phyloP scores from a whole-genome alignment of 2,888 invertebrate genomes.

The Acleris cristana region DNA sequence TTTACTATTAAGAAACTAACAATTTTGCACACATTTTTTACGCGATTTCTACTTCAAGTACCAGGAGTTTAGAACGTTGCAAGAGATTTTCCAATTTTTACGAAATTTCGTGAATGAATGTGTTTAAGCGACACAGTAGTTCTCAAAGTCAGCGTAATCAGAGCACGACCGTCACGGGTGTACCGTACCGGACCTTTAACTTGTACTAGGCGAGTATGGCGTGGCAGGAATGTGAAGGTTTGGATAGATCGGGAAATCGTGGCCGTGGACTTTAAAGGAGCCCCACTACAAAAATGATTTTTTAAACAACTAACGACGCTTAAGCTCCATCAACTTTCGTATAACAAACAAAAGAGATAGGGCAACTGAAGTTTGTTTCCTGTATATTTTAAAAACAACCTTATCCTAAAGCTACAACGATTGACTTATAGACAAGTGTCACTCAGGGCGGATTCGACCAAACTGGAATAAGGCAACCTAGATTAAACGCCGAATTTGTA shows the following conservation, averaged over 20 bases:
- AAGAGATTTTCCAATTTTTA: conserved; percentile 22
- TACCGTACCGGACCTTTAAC: conserved; percentile 42
- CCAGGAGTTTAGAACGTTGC: background rate
- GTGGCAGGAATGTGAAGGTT: conserved; percentile 4
- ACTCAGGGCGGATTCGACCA: too few relatives aligned
- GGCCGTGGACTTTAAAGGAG: too few relatives aligned
- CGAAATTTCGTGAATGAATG: conserved; percentile 26
- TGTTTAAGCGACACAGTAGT: conserved; percentile 52
- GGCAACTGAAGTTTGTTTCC: too few relatives aligned
- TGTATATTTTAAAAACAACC: too few relatives aligned
- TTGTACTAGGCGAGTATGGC: conserved; percentile 12
- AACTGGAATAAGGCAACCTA: too few relatives aligned
- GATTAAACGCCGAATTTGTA: too few relatives aligned
- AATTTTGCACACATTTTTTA: background rate
- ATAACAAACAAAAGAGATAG: background rate
- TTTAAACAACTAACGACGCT: too few relatives aligned
- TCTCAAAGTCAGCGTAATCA: conserved; percentile 62
- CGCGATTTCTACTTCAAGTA: background rate
- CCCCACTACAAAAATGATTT: too few relatives aligned
- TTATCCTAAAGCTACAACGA: too few relatives aligned
- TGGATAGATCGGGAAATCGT: background rate
- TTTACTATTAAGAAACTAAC: background rate
- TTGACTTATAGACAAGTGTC: too few relatives aligned
- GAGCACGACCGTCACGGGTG: conserved; percentile 60
- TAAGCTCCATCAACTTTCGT: background rate